Base-by-base conservation (phyloP, 2,797 vertebrate species). In the Aeoliscus strigatus region DNA sequence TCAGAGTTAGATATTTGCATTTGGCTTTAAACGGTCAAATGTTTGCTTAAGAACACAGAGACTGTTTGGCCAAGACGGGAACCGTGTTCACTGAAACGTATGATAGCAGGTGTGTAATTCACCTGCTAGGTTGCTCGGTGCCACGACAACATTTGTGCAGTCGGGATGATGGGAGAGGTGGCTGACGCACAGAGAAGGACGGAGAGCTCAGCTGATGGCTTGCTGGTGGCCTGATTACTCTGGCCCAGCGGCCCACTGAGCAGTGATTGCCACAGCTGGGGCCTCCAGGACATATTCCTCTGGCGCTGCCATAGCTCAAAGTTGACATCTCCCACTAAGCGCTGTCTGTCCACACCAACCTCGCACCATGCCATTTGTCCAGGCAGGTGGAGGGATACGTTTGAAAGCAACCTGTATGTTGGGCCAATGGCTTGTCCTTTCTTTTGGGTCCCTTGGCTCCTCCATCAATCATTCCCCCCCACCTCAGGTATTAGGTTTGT, bases 181-280 rank as follows among this genome's bases (percentile, higher is more conserved):
- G 58, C 51, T 64, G 68, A 73, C 9, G 61, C 65, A 38, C 51
- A 49, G 60, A 36, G 58, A 73, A 70, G 36, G 79, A 68, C n/a
- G 82, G 74, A 62, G 77, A 79, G 85, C 84, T 86, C 80, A 52
- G 86, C 84, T 87, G 87, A 87, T 85, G 28, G 27, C 67, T 48
- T 61, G 86, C 86, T 79, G 81, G 81, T 82, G 78, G 75, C 67
- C 66, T 87, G 81, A 85, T 82, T 83, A 78, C 77, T 73, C 63
- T 44, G 75, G 70, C 76, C 75, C 70, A 58, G 73, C 73, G 72
- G 76, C 79, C 79, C 77, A 76, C 76, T 85, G 81, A 85, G 77
- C 82, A 79, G 72, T 84, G 80, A 85, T 83, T 83, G 81, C 77
- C 79, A 78, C 83, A 84, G 84, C 84, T 86, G 82, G 75, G 82